Conservation (phyloP, 1,140 invertebrate species). For the Drosophila baimaii region DNA sequence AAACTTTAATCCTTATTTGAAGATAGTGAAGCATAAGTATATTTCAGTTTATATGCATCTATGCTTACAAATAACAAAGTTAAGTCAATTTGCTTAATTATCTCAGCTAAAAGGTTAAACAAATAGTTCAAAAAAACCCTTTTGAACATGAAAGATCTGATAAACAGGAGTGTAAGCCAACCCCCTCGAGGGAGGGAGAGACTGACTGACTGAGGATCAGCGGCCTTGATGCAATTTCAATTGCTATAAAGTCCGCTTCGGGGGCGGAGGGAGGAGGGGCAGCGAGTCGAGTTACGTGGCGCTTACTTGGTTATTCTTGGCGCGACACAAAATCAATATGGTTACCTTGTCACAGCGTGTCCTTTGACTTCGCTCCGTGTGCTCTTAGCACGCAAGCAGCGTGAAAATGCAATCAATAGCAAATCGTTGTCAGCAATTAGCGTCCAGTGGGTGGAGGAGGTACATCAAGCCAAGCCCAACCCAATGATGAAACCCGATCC, state of each 20-base stretch:
- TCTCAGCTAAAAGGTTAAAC: too few relatives aligned
- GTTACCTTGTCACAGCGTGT: slow-evolving; percentile 52
- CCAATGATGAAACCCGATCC: slow-evolving; percentile 22
- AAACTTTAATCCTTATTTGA: too few relatives aligned
- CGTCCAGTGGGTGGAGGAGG: slow-evolving; percentile 17
- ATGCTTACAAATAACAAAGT: too few relatives aligned
- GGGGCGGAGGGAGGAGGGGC: neutral
- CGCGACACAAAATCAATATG: slow-evolving; percentile 68
- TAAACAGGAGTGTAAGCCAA: too few relatives aligned
- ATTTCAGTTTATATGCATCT: too few relatives aligned
- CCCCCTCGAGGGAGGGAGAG: too few relatives aligned
- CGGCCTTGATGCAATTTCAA: neutral
- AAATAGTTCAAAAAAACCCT: too few relatives aligned
- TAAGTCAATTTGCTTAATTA: too few relatives aligned
- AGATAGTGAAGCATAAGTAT: too few relatives aligned
- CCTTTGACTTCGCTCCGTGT: slow-evolving; percentile 48
- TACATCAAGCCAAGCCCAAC: slow-evolving; percentile 7
- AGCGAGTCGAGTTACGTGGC: slow-evolving; percentile 34
- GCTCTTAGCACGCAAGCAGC: slow-evolving; percentile 56
- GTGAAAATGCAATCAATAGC: slow-evolving; percentile 74
- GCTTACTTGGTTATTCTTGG: slow-evolving; percentile 53
- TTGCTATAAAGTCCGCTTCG: neutral
- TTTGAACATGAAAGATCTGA: too few relatives aligned
- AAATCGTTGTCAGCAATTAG: slow-evolving; percentile 77
- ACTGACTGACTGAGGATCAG: neutral